Conservation (phyloP, 2,113 vertebrate species). For the Pogona vitticeps region DNA sequence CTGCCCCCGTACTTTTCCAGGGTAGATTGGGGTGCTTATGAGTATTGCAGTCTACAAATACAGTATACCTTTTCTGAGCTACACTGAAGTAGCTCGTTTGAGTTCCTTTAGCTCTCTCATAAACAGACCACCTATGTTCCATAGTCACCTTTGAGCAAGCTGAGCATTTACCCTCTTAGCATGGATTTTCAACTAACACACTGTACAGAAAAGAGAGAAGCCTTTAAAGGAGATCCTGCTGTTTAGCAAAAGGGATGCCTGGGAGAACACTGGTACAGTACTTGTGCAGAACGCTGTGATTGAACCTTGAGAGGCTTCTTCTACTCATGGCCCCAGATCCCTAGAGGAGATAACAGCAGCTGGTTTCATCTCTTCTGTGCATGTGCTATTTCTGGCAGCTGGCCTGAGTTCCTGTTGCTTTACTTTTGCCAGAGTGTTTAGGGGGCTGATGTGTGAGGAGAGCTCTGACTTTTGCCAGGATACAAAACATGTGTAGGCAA, state of each 20-base stretch:
- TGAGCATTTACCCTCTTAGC: background rate
- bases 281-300: too few species aligned
- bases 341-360: background rate
- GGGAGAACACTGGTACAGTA: background rate
- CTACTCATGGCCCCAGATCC: background rate
- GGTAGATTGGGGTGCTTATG: too few species aligned
- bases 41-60: too few species aligned
- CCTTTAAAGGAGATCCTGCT: background rate
- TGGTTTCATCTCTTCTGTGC: conserved; percentile 2
- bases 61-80: background rate
- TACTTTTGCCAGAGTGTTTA: background rate
- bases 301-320: background rate
- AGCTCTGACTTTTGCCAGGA: background rate
- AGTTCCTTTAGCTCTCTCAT: background rate
- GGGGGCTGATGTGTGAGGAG: background rate
- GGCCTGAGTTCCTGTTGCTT: background rate
- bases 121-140: background rate
- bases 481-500: background rate
- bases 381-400: conserved; percentile 9
- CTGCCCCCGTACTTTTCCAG: too few species aligned
- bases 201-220: background rate
- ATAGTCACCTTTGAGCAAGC: background rate
- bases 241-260: background rate
- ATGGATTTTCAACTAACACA: background rate
- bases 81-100: background rate